A percentile compares a stretch with the other conserved stretches of the same genome.
phyloP scores from a whole-genome alignment of 2,113 vertebrate species.

The Oxyruncus cristatus region DNA sequence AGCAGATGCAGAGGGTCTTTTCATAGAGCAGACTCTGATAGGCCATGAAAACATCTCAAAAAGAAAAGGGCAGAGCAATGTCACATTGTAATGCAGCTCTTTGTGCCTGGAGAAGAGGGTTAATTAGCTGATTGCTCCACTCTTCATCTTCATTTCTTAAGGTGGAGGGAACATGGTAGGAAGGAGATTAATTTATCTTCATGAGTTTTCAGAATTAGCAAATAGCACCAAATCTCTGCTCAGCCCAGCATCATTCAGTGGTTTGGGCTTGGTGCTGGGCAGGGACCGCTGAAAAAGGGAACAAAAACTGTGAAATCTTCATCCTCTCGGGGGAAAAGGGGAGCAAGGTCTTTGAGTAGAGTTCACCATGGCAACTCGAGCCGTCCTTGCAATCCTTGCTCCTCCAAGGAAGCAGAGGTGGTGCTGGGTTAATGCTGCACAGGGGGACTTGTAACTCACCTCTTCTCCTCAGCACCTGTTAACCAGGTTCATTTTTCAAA shows the following conservation, averaged over 20 bases:
- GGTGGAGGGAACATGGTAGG: neutral
- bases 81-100: conserved; percentile 44
- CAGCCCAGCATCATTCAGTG: neutral
- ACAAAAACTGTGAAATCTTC: neutral
- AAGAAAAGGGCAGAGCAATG: conserved; percentile 62
- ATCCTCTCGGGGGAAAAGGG: neutral
- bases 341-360: neutral
- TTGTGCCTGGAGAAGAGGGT: conserved; percentile 36
- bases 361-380: conserved; percentile 31
- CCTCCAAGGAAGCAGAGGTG: neutral
- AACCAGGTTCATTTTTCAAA: neutral
- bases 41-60: conserved; percentile 36
- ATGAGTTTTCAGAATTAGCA: conserved; percentile 20
- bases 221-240: neutral
- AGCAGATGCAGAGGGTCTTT: conserved; percentile 63
- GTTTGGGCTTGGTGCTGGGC: neutral
- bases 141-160: conserved; percentile 48
- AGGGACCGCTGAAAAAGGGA: neutral
- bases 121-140: conserved; percentile 55
- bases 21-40: conserved; percentile 22
- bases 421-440: neutral
- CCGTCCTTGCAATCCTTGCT: neutral
- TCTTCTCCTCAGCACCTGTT: neutral
- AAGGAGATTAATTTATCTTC: conserved; percentile 35
- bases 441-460: neutral